Evolutionary conservation across 1,140 invertebrate genomes (phyloP).

Genomic region (Panulirus ornatus): DNA sequence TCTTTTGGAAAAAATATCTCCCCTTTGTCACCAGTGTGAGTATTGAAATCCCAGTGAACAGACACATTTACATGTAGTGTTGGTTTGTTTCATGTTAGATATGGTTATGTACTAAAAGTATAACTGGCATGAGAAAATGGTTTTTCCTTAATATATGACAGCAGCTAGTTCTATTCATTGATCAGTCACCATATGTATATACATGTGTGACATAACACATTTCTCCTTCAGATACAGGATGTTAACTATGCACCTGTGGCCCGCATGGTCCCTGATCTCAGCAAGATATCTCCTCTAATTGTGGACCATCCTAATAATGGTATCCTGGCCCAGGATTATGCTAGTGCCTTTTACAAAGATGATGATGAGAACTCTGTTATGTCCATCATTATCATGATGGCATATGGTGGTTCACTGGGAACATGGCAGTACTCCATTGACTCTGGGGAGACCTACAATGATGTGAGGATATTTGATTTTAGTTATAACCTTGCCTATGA

Average conservation of each 20-base stretch:
- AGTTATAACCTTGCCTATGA: too few relatives aligned
- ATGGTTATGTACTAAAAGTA: too few relatives aligned
- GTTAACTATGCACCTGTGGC: conserved; percentile 29
- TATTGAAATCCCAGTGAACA: too few relatives aligned
- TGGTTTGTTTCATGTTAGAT: too few relatives aligned
- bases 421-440: conserved; percentile 51
- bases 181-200: not conserved
- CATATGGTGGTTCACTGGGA: conserved; percentile 12
- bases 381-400: conserved; percentile 12
- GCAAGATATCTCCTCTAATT: not conserved
- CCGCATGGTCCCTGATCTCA: not conserved
- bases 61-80: too few relatives aligned
- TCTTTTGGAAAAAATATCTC: too few relatives aligned
- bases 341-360: conserved; percentile 34
- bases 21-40: too few relatives aligned
- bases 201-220: not conserved
- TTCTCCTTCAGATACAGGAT: not conserved
- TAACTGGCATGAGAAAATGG: too few relatives aligned
- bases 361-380: not conserved
- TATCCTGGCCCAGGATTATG: conserved; percentile 5
- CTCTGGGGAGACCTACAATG: conserved; percentile 18
- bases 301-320: not conserved
- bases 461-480: not conserved
- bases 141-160: too few relatives aligned
- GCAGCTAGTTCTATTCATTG: too few relatives aligned